Percentiles rank a stretch among this genome's conserved stretches.
phyloP scores from a whole-genome alignment of 2,113 vertebrate species.

The Alouatta palliata region DNA sequence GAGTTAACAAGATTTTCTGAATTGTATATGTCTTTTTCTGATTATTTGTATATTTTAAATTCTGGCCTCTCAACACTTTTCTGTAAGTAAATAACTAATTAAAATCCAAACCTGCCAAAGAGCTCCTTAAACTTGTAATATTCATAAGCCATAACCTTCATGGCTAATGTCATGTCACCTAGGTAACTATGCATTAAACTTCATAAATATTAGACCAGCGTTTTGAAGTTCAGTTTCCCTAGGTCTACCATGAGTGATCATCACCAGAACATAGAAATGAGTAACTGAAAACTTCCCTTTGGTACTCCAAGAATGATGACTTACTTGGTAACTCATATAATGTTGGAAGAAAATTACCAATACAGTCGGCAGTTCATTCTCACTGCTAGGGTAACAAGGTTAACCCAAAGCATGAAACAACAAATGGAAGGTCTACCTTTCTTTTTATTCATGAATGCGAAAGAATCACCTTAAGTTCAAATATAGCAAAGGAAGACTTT shows the following conservation, averaged over 20 bases:
- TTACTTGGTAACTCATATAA: constrained; percentile 28
- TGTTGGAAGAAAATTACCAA: constrained; percentile 47
- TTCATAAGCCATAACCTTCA: constrained; percentile 43
- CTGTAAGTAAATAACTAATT: constrained; percentile 37
- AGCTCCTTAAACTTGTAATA: constrained; percentile 45
- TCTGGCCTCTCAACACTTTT: neutral
- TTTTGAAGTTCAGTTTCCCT: constrained; percentile 28
- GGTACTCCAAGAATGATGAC: constrained; percentile 9
- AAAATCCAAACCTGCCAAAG: constrained; percentile 17
- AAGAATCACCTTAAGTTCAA: constrained; percentile 49
- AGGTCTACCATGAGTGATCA: constrained; percentile 31
- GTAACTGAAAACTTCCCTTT: constrained; percentile 47
- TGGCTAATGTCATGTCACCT: constrained; percentile 27
- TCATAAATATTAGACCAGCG: constrained; percentile 53
- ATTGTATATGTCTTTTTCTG: neutral
- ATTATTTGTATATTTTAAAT: constrained; percentile 43
- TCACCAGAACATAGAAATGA: constrained; percentile 59
- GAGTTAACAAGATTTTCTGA: neutral
- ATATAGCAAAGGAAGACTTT: constrained; percentile 40
- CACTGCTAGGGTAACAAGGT: neutral
- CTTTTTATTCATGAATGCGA: constrained; percentile 59
- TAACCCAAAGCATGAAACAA: constrained; percentile 39
- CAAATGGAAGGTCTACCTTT: constrained; percentile 13
- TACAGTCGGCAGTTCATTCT: neutral
- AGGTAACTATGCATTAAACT: constrained; percentile 32